Percentiles rank a stretch among this genome's conserved stretches.
Conservation (phyloP, 2,888 invertebrate species). For the Andrena marginata region DNA sequence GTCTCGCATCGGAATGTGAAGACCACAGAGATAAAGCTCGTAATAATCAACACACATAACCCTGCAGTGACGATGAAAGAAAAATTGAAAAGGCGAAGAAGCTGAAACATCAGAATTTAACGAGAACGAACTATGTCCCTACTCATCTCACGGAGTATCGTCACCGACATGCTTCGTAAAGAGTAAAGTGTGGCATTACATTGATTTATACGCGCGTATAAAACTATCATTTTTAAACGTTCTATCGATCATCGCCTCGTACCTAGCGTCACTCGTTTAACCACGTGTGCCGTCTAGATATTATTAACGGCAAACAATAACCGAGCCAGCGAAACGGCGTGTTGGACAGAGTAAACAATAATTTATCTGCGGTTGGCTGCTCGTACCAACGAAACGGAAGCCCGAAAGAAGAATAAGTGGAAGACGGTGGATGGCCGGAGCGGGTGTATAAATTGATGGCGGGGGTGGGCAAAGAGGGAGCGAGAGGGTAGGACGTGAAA, state of each 20-base stretch:
- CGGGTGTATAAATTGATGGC: constrained; percentile 67
- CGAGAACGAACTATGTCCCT: too few relatives aligned
- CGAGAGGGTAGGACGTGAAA: constrained; percentile 1
- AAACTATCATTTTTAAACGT: too few relatives aligned
- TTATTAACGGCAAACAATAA: constrained; percentile 64
- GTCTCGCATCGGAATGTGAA: too few relatives aligned
- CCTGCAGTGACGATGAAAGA: too few relatives aligned
- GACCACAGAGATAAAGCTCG: too few relatives aligned
- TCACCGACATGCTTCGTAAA: too few relatives aligned
- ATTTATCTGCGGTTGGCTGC: constrained; percentile 64
- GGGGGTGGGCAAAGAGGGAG: constrained; percentile 30
- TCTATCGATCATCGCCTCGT: background rate
- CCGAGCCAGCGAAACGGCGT: constrained; percentile 42
- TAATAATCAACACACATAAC: too few relatives aligned
- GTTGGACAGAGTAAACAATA: constrained; percentile 69
- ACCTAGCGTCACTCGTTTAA: background rate
- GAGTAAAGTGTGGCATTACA: too few relatives aligned
- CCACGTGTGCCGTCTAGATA: constrained; percentile 40
- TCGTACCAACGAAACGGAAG: constrained; percentile 55
- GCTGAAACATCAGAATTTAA: too few relatives aligned
- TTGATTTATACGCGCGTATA: too few relatives aligned
- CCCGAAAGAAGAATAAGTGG: constrained; percentile 47
- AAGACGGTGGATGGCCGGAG: constrained; percentile 44
- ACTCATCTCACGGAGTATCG: too few relatives aligned
- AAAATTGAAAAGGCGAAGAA: too few relatives aligned